A percentile compares a stretch with the other conserved stretches of the same genome.
Conservation (phyloP, 2,797 vertebrate genomes). For the Sylvia borin region DNA sequence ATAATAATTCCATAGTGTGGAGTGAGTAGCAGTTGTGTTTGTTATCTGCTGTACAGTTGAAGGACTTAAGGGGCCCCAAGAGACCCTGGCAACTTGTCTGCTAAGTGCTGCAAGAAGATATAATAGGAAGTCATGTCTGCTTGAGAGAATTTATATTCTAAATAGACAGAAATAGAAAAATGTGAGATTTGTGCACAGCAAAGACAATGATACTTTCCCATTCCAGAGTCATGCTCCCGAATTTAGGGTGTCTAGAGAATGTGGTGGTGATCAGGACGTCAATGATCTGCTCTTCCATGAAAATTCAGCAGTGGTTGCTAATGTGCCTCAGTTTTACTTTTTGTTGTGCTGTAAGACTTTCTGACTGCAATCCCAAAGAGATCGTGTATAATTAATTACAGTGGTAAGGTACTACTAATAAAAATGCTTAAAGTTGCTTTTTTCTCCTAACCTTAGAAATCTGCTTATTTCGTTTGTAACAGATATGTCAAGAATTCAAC, state of each 20-base stretch:
- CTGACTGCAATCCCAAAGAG: background rate
- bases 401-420: background rate
- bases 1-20: background rate
- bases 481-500: constrained; percentile 97
- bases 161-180: background rate
- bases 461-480: constrained; percentile 10
- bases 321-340: background rate
- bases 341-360: background rate
- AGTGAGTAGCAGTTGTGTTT: background rate
- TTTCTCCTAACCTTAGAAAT: background rate
- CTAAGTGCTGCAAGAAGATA: background rate
- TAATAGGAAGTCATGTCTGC: background rate
- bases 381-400: background rate
- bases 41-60: background rate
- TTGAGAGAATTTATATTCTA: background rate
- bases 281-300: accelerated
- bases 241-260: background rate
- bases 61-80: background rate
- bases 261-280: background rate
- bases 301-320: background rate
- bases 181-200: background rate
- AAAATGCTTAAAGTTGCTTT: background rate
- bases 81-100: background rate
- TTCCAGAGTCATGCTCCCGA: background rate
- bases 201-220: background rate